Evolutionary conservation across 2,113 vertebrate species (phyloP).

Genomic region (Ictidomys tridecemlineatus): DNA sequence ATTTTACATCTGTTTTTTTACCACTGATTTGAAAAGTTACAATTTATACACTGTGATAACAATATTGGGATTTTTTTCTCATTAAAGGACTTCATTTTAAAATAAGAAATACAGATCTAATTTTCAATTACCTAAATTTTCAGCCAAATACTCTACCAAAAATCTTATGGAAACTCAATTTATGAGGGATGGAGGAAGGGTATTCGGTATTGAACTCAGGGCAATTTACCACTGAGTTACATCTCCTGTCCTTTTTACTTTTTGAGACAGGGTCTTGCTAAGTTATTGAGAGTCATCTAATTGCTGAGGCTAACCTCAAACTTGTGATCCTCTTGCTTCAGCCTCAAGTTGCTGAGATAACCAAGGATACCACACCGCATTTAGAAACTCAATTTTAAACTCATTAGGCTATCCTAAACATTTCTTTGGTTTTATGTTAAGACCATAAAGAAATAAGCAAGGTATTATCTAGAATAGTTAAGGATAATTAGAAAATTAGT

Average conservation of each 20-base stretch:
- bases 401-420: not conserved
- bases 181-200: too few relatives aligned
- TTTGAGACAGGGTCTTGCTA: too few relatives aligned
- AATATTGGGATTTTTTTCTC: not conserved
- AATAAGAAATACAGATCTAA: not conserved
- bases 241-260: too few relatives aligned
- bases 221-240: too few relatives aligned
- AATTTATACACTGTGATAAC: not conserved
- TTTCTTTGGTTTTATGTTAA: not conserved
- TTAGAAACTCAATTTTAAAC: not conserved
- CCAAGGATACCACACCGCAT: too few relatives aligned
- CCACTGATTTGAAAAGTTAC: not conserved
- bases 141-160: not conserved
- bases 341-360: too few relatives aligned
- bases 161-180: not conserved
- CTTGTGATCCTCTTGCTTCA: too few relatives aligned
- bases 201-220: too few relatives aligned
- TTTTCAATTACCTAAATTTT: not conserved
- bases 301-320: too few relatives aligned
- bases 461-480: not conserved
- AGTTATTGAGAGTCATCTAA: too few relatives aligned
- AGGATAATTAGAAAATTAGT: not conserved
- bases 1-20: not conserved
- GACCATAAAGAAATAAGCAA: not conserved
- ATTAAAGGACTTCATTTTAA: slow-evolving; percentile 22